Evolutionary conservation across 2,888 invertebrate genomes (phyloP), one percentile per base, ranked within the genome.

Genomic region (Rosalia funebris): DNA sequence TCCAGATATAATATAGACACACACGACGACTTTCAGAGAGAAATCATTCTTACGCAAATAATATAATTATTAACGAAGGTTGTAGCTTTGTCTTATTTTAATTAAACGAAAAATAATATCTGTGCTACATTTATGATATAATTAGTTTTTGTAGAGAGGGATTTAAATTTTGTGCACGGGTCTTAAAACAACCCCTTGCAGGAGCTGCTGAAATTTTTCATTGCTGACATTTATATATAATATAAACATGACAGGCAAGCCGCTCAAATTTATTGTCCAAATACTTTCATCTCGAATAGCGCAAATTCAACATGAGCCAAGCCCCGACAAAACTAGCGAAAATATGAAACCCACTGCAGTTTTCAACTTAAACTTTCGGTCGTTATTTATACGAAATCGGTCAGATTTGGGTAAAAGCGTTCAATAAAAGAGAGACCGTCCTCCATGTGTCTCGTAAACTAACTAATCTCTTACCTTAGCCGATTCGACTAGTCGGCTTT

Each of bases 321-420:
- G 36, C 39, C 15, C 32, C 25, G 41, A 41, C 48, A 15, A 48
- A 16, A 36, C 45, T 37, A 19, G 15, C 10, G 31, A 39, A 47
- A 57, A 41, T 41, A 57, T 57, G 57, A 48, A 36, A 45, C 37
- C 19, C 3, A 14, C 37, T 57, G 46, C 47, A 48, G 47, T 48
- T 48, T 37, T 20, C 3, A 57, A 32, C 25, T 31, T 39, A 16
- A 53, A 57, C 20, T 34, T 57, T 32, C 1, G 39, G 31, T 37
- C 44, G 57, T 48, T 57, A 57, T 19, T 57, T 48, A 47, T 45
- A 12, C 37, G 34, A 32, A 46, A 34, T 37, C 9, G 56, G 56
- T 56, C 56, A 45, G 56, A 46, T 46, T 56, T 56, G 46, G 37
- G 46, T 39, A 44, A 17, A 31, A 19, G 32, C 45, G 34, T 45